These are phyloP conservation scores for Parascotia fuliginaria DNA, from an alignment of 2,888 invertebrate species.

Conservation along the genomic window DNA sequence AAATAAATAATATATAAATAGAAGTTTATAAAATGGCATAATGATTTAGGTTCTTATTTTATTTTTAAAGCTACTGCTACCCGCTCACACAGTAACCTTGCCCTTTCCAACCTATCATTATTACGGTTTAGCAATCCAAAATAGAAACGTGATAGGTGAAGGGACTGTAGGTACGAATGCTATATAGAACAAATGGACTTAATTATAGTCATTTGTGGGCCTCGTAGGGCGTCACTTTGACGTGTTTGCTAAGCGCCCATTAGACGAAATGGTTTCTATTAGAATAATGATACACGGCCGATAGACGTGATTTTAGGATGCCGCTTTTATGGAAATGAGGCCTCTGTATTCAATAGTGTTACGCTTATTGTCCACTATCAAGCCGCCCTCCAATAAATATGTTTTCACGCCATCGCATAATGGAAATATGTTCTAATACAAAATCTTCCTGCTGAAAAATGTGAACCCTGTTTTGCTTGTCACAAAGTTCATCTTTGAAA, in stretches of 20 bases:
- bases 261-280: slow-evolving; percentile 21
- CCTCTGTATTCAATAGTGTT: no score
- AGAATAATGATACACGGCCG: slow-evolving; percentile 11
- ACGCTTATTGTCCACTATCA: no score
- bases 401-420: no score
- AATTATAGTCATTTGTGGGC: slow-evolving; percentile 72
- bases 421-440: no score
- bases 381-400: no score
- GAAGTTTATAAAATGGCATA: no score
- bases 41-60: no score
- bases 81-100: slow-evolving; percentile 31
- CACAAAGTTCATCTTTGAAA: no score
- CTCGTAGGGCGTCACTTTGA: slow-evolving; percentile 29
- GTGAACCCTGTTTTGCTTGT: no score
- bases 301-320: slow-evolving; percentile 1
- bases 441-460: no score
- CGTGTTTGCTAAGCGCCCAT: slow-evolving; percentile 29
- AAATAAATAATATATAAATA: no score
- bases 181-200: slow-evolving; percentile 78
- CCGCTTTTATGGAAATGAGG: slow-evolving; percentile 5
- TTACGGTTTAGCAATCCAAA: slow-evolving; percentile 77
- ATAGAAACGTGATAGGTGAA: slow-evolving; percentile 82
- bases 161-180: slow-evolving; percentile 69
- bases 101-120: slow-evolving; percentile 63
- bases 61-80: neutral